Conservation (phyloP, 2,888 invertebrate species). For the Penaeus monodon region DNA sequence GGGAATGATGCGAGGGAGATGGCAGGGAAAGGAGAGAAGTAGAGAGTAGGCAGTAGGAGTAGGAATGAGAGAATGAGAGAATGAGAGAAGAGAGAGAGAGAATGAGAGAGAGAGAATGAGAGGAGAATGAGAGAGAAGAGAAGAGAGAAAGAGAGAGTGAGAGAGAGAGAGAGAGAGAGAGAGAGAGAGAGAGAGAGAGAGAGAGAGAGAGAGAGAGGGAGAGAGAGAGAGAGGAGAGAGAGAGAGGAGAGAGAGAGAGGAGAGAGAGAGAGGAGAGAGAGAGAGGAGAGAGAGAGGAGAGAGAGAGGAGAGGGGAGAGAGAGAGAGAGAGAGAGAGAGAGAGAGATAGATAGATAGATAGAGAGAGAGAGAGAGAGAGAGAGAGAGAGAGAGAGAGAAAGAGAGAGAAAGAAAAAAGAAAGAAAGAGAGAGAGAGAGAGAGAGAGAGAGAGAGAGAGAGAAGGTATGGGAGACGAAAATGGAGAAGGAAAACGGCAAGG, state of each 20-base stretch:
- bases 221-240: background rate
- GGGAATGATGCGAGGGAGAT: background rate
- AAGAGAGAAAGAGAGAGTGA: background rate
- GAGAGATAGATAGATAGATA: background rate
- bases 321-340: background rate
- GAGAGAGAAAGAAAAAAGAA: background rate
- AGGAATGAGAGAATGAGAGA: too few relatives aligned
- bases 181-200: background rate
- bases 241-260: background rate
- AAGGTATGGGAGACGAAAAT: too few relatives aligned
- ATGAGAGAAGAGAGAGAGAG: background rate
- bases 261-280: background rate
- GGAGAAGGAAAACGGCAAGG: too few relatives aligned
- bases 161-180: background rate
- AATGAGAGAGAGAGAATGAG: too few relatives aligned
- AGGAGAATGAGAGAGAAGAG: background rate
- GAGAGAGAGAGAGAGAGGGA: background rate
- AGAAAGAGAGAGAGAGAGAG: too few relatives aligned
- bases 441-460: background rate
- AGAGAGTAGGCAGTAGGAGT: background rate
- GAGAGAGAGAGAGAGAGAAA: background rate
- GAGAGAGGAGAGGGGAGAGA: background rate
- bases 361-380: background rate
- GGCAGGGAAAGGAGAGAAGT: background rate
- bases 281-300: background rate